These are phyloP conservation scores for Cariama cristata DNA, from an alignment of 2,113 vertebrate species.

Conservation along the genomic window DNA sequence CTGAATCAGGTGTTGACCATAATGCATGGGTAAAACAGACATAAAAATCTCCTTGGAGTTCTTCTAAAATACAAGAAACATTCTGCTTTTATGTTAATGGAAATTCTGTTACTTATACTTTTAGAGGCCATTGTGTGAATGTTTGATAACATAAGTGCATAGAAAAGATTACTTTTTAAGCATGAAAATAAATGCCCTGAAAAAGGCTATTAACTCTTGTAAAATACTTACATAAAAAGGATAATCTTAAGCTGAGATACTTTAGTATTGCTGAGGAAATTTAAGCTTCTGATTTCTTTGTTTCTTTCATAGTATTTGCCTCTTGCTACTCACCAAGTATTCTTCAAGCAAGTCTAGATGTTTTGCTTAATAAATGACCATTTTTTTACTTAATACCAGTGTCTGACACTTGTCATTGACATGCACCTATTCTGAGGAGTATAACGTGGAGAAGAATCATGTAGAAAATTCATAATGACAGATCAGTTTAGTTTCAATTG, in stretches of 20 bases:
- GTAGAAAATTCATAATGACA: neutral
- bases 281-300: neutral
- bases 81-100: neutral
- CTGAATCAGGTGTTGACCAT: neutral
- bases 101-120: neutral
- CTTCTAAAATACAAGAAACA: neutral
- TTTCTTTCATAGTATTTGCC: neutral
- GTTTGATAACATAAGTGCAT: neutral
- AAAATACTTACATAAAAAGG: constrained; percentile 1
- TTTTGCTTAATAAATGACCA: neutral
- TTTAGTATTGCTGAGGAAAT: neutral
- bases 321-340: neutral
- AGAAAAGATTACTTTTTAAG: constrained; percentile 2
- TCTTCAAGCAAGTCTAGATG: neutral
- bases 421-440: neutral
- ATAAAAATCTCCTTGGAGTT: neutral
- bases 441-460: neutral
- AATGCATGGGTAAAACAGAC: neutral
- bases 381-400: neutral
- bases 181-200: neutral
- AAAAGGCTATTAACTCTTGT: constrained; percentile 8
- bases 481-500: neutral
- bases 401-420: neutral
- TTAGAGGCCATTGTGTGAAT: neutral
- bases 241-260: constrained; percentile 5